Base-by-base conservation (phyloP, 2,888 invertebrate genomes). In the Lingula anatina region DNA sequence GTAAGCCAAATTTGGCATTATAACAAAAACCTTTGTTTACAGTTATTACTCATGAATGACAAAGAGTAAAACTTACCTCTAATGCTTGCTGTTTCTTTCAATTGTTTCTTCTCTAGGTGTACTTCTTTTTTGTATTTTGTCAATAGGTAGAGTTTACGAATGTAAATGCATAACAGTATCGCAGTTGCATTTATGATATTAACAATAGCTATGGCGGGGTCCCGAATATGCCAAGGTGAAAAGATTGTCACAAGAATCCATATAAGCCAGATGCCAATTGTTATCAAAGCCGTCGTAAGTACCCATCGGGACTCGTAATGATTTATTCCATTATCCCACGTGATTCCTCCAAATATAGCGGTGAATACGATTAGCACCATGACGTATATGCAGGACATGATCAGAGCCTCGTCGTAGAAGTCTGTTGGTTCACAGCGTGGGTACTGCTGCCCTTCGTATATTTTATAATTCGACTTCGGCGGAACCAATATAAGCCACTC, bases 301-400 rank as follows among this genome's bases (percentile, higher is more conserved):
- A 78, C 71, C 77, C 77, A 78, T 28, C 77, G 64, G 5, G 73
- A 65, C 53, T 79, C 79, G 9, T 65, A 64, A 50, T 73, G 69
- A 55, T 74, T 76, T 54, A 74, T 75, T 20, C 64, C 65, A 51
- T 67, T 66, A 31, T 70, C 66, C 65, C 75, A 77, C 1, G 76
- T 71, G 35, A 70, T 60, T 5, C 71, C 51, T 3, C 77, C 71
- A 49, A 78, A 71, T 15, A 77, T 54, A 15, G 77, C 59, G 12
- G 72, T 71, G 20, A 78, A 60, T 24, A 71, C 54, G 26, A 78
- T 68, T 20, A 79, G 66, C 20, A 77, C 65, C 73, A 78, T 77
- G 41, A 76, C 68, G 54, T 77, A 79, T 3, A 75, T 62, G 21
- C 76, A 66, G 1, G 78, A 78, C 39, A 79, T 56, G 23, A 78